A percentile compares a stretch with the other conserved stretches of the same genome.
These are phyloP conservation scores for Antedon mediterranea DNA, from an alignment of 53 echinoderm and acorn worm species.

Conservation along the genomic window DNA sequence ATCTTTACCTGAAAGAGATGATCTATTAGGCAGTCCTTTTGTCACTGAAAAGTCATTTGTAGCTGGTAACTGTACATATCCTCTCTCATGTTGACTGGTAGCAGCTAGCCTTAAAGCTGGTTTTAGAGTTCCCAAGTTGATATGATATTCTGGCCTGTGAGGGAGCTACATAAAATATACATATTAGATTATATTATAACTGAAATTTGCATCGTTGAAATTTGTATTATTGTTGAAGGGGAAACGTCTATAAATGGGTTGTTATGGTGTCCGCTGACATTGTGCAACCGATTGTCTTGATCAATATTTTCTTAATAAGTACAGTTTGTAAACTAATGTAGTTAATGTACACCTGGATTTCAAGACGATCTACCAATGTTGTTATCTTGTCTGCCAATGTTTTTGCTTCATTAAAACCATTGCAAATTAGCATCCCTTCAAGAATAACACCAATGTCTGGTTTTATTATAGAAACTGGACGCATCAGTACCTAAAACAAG, in stretches of 20 bases:
- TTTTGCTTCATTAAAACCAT: conserved; percentile 49
- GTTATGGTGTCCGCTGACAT: too few relatives aligned
- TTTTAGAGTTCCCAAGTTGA: conserved; percentile 42
- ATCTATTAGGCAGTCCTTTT: background rate
- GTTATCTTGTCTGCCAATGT: conserved; percentile 52
- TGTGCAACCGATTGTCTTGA: too few relatives aligned
- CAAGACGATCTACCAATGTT: conserved; percentile 39
- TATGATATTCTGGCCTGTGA: conserved; percentile 21
- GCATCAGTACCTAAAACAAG: conserved; percentile 44
- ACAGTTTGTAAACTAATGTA: too few relatives aligned
- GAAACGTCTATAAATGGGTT: too few relatives aligned
- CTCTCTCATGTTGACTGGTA: conserved; percentile 37
- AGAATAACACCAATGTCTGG: conserved; percentile 67
- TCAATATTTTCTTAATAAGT: too few relatives aligned
- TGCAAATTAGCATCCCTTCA: conserved; percentile 48
- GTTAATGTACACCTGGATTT: conserved; percentile 33
- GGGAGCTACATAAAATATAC: conserved; percentile 33
- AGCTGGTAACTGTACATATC: conserved; percentile 24
- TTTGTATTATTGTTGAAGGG: too few relatives aligned
- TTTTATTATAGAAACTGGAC: conserved; percentile 63
- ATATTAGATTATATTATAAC: conserved; percentile 2
- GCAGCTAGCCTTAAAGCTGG: conserved; percentile 47
- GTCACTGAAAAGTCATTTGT: conserved; percentile 7
- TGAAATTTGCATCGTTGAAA: too few relatives aligned
- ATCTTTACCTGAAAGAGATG: background rate